Conservation (phyloP, 2,113 vertebrate species). For the Paradoxurus hermaphroditus region DNA sequence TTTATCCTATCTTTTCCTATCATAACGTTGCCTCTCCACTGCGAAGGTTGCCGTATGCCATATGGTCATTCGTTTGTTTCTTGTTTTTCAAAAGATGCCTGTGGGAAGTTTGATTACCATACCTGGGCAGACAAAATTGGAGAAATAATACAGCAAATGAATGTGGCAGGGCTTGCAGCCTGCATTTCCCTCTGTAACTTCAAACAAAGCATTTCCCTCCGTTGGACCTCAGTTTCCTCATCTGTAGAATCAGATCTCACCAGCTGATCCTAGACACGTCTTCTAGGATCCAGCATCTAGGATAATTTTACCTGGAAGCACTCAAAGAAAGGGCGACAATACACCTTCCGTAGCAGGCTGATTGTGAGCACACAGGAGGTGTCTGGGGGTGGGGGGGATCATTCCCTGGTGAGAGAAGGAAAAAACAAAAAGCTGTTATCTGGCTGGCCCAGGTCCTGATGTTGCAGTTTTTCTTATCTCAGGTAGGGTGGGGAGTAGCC, state of each 20-base stretch:
- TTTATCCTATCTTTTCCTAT: no score
- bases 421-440: not conserved
- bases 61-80: not conserved
- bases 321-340: not conserved
- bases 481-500: not conserved
- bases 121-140: not conserved
- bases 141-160: not conserved
- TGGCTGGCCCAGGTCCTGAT: not conserved
- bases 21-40: not conserved
- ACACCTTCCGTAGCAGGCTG: not conserved
- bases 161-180: not conserved
- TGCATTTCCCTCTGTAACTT: not conserved
- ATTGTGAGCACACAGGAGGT: not conserved
- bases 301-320: not conserved
- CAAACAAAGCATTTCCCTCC: not conserved
- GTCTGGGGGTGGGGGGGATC: not conserved
- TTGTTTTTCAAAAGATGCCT: not conserved
- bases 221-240: not conserved
- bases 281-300: not conserved
- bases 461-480: not conserved
- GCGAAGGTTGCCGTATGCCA: not conserved
- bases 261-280: not conserved
- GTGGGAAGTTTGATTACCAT: not conserved
- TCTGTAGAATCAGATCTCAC: not conserved
- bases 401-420: not conserved